A percentile compares a stretch with the other conserved stretches of the same genome.
Conservation (phyloP, 1,140 invertebrate genomes). For the Caenorhabditis remanei region DNA sequence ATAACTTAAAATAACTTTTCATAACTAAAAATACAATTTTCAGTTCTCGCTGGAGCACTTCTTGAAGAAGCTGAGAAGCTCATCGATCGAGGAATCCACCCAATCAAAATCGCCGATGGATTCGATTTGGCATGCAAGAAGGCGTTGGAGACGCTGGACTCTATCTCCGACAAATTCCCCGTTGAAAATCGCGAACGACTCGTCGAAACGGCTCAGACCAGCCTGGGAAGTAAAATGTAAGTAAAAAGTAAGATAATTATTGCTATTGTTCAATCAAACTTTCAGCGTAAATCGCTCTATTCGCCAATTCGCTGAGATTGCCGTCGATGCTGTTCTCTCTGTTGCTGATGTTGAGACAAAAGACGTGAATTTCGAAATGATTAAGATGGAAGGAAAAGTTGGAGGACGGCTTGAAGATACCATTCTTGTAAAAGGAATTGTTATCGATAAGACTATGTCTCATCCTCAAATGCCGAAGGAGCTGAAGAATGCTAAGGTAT, state of each 20-base stretch:
- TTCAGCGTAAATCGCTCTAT: constrained; percentile 81
- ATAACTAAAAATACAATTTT: constrained; percentile 66
- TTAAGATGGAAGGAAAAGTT: constrained; percentile 98
- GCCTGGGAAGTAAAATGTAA: constrained; percentile 97
- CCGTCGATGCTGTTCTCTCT: constrained; percentile 93
- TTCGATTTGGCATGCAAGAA: constrained; percentile 94
- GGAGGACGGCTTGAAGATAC: constrained; percentile 97
- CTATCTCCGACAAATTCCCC: constrained; percentile 90
- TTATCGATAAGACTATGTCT: constrained; percentile 98
- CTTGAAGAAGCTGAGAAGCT: constrained; percentile 93
- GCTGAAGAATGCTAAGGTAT: constrained; percentile 72
- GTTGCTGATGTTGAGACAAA: constrained; percentile 92
- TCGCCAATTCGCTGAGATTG: constrained; percentile 97
- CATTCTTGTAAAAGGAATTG: constrained; percentile 93
- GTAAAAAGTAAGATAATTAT: not conserved
- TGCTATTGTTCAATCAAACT: not conserved
- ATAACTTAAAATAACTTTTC: not conserved
- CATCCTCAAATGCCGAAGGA: constrained; percentile 96
- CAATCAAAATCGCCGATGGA: constrained; percentile 97
- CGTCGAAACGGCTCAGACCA: constrained; percentile 96
- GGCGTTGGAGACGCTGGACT: constrained; percentile 88
- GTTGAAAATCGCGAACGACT: constrained; percentile 90
- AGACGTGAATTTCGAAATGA: constrained; percentile 99
- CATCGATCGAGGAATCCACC: constrained; percentile 96
- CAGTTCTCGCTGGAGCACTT: constrained; percentile 88